Evolutionary conservation across 2,113 vertebrate genomes (phyloP), one percentile per base, ranked within the genome.

Genomic region (Melanerpes aurifrons): DNA sequence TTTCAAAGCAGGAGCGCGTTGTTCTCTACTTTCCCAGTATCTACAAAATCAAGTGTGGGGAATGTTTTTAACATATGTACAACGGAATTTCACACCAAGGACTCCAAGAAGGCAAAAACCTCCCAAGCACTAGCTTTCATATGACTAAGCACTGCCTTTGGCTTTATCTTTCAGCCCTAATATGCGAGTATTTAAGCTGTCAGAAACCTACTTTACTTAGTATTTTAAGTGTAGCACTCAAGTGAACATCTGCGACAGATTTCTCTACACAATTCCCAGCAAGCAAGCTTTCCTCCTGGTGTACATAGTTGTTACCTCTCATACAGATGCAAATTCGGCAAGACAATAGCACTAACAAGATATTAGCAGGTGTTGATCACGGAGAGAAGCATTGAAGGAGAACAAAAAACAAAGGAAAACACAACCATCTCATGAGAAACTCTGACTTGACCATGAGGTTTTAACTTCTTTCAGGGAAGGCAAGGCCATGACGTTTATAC

Each of bases 21-120:
- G 99, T 91, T 99, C 99, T 68, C 98, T 98, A 9, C 96, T 99
- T 93, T 98, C 98, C 99, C 99, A 99, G 92, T 99, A 99, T 61
- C 99, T 99, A 14, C 13, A 28, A 40, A 40, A 90, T 43, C 25
- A 86, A 82, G 87, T 0, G 4, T 6, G 5, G 32, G 14, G 59
- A 62, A 82, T 1, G 7, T 19, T 83, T 83, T 66, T 84, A 40
- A 86, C 86, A 48, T 7, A 37, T 0, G 5, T 7, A 11, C 9
- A 35, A 10, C 3, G 15, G 54, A 76, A 76, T 81, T 0, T 0
- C 11, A 28, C 8, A 48, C 4, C 43, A 37, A 9, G 45, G 50
- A 81, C 31, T 45, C 37, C 62, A 83, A 92, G 14, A 1, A 3
- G 12, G 31, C 8, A 53, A 61, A 83, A 76, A 20, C 8, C 10